phyloP scores from a whole-genome alignment of 1,140 invertebrate genomes.

The Drosophila elegans region DNA sequence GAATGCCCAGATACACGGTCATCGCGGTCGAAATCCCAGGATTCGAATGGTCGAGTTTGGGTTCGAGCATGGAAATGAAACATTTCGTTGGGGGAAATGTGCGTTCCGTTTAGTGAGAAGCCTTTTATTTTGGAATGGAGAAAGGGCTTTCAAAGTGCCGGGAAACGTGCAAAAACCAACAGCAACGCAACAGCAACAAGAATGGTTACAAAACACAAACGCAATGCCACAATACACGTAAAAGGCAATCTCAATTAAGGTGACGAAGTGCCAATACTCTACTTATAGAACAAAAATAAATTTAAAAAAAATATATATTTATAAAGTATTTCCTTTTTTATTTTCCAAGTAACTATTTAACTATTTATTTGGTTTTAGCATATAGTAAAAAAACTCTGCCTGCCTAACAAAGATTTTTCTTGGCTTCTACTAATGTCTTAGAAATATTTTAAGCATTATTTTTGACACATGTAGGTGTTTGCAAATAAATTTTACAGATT shows the following conservation, averaged over 20 bases:
- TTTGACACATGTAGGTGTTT: too few species aligned
- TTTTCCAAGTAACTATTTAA: too few species aligned
- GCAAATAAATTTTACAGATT: too few species aligned
- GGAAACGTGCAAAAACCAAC: constrained; percentile 70
- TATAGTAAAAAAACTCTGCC: too few species aligned
- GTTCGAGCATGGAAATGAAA: constrained; percentile 58
- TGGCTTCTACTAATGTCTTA: neutral
- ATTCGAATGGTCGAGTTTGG: constrained; percentile 10
- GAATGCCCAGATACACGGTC: constrained; percentile 40
- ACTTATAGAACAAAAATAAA: neutral
- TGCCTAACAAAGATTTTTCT: too few species aligned
- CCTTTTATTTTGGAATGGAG: constrained; percentile 3
- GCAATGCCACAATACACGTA: constrained; percentile 17
- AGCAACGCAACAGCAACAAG: constrained; percentile 35
- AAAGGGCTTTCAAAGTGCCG: constrained; percentile 24
- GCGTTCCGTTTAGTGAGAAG: constrained; percentile 45
- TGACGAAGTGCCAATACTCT: constrained; percentile 25
- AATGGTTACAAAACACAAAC: constrained; percentile 30
- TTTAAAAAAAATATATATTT: too few species aligned
- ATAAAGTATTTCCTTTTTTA: too few species aligned
- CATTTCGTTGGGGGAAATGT: constrained; percentile 22
- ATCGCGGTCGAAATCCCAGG: constrained; percentile 1
- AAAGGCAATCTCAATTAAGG: constrained; percentile 4
- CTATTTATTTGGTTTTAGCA: too few species aligned
- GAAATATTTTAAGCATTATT: too few species aligned